A percentile compares a stretch with the other conserved stretches of the same genome.
These are phyloP conservation scores for Morphnarchus princeps DNA, from an alignment of 2,113 vertebrate species.

Conservation along the genomic window DNA sequence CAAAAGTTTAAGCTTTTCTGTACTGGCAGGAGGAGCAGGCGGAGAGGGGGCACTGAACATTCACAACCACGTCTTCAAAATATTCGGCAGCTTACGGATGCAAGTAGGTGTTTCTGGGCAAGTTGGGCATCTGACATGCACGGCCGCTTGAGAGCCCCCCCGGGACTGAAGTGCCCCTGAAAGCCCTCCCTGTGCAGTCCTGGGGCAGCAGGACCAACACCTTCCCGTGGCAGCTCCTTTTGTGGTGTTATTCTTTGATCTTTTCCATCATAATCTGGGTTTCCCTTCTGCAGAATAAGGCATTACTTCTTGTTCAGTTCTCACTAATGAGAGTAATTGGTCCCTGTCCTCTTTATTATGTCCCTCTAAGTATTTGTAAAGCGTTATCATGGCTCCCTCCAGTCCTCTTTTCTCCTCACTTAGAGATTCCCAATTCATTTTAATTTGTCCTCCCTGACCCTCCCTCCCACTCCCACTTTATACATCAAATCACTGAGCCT, in stretches of 20 bases:
- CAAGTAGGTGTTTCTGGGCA: background rate
- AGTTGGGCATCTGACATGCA: background rate
- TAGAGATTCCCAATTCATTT: slow-evolving; percentile 28
- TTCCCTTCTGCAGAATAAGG: background rate
- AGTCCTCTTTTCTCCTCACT: slow-evolving; percentile 38
- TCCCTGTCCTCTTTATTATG: slow-evolving; percentile 45
- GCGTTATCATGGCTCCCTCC: slow-evolving; percentile 21
- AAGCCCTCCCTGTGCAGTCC: rapidly evolving
- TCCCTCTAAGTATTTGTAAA: slow-evolving; percentile 40
- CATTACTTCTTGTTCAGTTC: background rate
- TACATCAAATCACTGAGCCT: background rate
- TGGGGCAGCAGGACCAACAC: background rate
- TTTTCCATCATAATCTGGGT: background rate
- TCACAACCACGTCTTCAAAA: background rate
- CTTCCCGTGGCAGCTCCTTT: background rate
- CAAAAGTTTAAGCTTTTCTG: background rate
- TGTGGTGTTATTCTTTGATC: background rate
- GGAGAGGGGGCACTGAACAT: too few species aligned
- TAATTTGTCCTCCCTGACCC: slow-evolving; percentile 18
- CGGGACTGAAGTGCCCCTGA: background rate
- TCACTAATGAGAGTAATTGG: slow-evolving; percentile 52
- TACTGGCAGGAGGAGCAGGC: background rate
- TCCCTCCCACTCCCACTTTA: slow-evolving; percentile 16
- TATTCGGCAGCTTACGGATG: rapidly evolving
- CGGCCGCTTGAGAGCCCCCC: rapidly evolving